Percentiles rank a stretch among this genome's conserved stretches.
These are phyloP conservation scores for Eupithecia insigniata DNA, from an alignment of 2,888 invertebrate genomes.

Conservation along the genomic window DNA sequence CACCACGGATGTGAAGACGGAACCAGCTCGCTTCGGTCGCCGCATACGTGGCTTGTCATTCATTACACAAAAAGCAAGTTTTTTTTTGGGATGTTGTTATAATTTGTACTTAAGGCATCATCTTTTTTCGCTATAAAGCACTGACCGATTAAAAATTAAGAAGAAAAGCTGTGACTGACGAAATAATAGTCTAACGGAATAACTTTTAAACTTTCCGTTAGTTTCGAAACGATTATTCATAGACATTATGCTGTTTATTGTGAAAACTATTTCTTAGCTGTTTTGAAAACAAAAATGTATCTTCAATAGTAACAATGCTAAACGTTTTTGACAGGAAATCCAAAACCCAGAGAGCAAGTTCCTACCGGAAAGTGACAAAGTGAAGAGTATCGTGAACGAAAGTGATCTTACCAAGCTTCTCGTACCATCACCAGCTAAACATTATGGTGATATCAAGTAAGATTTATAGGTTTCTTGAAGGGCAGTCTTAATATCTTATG, in stretches of 20 bases:
- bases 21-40: neutral
- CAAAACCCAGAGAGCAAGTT: constrained; percentile 47
- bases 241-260: too few species aligned
- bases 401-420: constrained; percentile 57
- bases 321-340: constrained; percentile 50
- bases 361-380: constrained; percentile 17
- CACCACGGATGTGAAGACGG: too few species aligned
- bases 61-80: neutral
- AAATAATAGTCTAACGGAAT: too few species aligned
- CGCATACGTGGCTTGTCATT: too few species aligned
- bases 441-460: constrained; percentile 59
- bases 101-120: neutral
- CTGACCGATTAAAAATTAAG: neutral
- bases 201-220: neutral
- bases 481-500: neutral
- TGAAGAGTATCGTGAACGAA: constrained; percentile 47
- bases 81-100: neutral
- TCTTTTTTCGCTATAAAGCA: too few species aligned
- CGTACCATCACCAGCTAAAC: constrained; percentile 43
- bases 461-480: constrained; percentile 45
- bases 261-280: neutral
- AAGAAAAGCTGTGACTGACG: neutral
- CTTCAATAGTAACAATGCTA: neutral
- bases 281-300: neutral
- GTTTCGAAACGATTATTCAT: too few species aligned